Evolutionary conservation across 2,888 invertebrate genomes (phyloP), one percentile per base, ranked within the genome.

Genomic region (Tetanocera ferruginea): DNA sequence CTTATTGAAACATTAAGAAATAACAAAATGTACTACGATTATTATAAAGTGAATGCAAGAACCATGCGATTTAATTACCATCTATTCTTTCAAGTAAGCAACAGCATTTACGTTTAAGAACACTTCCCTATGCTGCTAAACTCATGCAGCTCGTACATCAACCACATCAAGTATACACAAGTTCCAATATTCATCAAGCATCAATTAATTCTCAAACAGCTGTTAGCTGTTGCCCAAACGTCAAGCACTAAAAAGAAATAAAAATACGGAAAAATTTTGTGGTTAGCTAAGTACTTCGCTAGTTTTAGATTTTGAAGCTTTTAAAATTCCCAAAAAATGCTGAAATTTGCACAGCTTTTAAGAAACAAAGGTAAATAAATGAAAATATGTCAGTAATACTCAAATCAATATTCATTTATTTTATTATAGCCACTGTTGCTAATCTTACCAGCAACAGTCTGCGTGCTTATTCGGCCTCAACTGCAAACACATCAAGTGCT

Each of bases 381-480:
- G 1, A 25, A 19, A 11, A 4, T 11, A 11, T 64, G 17, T 31
- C 5, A 34, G 5, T 0, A 5, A 34, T 17, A 2, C 0, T 5
- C n/a, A 64, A 31, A 1, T 14, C 14, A 31, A n/a, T 23, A 31
- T 31, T 28, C 2, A 28, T 62, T 2, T 19, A 23, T 51, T 17
- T 28, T 1, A 6, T 73, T 74, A 17, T 5, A 83, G 85, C 73
- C 9, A 76, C 75, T 64, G 79, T 82, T 3, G 71, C 76, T 19
- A 81, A 76, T 43, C 57, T 83, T 14, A 66, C 74, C 6, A 79
- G 75, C 25, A 76, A 73, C 5, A 76, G 79, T 2, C 78, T 70
- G 6, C 83, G 84, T 8, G 71, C 79, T 4, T 81, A 80, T 62
- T 72, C 80, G 9, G 78, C 66, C 34, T 55, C 81, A 31, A 69